Conservation (phyloP, 2,797 vertebrate genomes). For the Microctenopoma lineatum region DNA sequence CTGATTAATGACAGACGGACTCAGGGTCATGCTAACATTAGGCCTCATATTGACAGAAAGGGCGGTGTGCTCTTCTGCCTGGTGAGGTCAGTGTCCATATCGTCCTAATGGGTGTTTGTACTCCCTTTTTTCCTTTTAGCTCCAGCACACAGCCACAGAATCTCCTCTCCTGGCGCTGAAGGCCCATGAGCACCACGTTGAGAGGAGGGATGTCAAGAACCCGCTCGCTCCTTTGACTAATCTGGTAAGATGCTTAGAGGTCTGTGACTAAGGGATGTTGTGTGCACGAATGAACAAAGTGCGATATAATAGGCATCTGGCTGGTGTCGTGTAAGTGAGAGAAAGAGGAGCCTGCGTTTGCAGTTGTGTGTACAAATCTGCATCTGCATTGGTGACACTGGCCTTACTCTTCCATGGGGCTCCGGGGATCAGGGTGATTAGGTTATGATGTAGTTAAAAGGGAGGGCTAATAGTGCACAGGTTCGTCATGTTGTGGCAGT, state of each 20-base stretch:
- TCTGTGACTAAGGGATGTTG: background rate
- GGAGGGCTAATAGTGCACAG: slow-evolving; percentile 66
- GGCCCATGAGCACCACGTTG: slow-evolving; percentile 74
- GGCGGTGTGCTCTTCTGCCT: slow-evolving; percentile 46
- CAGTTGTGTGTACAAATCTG: slow-evolving; percentile 19
- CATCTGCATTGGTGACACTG: slow-evolving; percentile 41
- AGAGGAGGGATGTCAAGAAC: slow-evolving; percentile 78
- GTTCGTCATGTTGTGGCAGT: slow-evolving; percentile 64
- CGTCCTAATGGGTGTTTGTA: slow-evolving; percentile 54
- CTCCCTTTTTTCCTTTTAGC: slow-evolving; percentile 58
- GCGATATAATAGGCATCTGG: slow-evolving; percentile 13
- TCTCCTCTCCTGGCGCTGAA: slow-evolving; percentile 69
- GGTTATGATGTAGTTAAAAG: slow-evolving; percentile 73
- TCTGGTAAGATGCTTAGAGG: slow-evolving; percentile 76
- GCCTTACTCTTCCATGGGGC: slow-evolving; percentile 30
- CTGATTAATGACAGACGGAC: slow-evolving; percentile 68
- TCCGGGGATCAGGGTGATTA: slow-evolving; percentile 67
- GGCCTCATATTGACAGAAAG: slow-evolving; percentile 62
- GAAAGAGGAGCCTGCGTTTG: slow-evolving; percentile 25
- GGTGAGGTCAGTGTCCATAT: slow-evolving; percentile 50
- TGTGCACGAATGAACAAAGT: slow-evolving; percentile 1
- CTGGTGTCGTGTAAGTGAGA: slow-evolving; percentile 19
- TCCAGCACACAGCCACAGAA: slow-evolving; percentile 79
- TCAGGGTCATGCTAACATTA: slow-evolving; percentile 63
- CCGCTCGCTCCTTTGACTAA: slow-evolving; percentile 77